Evolutionary conservation across 1,140 invertebrate species (phyloP).

Genomic region (Oncopodura yosiiana): DNA sequence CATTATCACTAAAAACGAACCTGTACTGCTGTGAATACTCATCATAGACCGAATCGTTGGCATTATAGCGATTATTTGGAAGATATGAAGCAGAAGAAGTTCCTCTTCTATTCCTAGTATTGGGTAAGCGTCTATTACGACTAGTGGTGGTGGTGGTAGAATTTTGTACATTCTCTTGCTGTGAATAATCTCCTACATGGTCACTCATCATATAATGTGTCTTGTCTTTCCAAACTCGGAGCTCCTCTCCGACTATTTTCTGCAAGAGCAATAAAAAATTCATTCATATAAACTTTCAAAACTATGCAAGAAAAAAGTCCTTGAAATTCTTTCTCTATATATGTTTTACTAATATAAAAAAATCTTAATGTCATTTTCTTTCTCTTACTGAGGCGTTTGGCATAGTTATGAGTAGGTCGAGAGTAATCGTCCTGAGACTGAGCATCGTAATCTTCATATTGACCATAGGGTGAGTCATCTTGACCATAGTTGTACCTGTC

Average conservation of each 20-base stretch:
- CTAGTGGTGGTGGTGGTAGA: background rate
- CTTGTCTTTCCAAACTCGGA: constrained; percentile 68
- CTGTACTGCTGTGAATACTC: constrained; percentile 24
- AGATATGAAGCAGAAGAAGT: constrained; percentile 23
- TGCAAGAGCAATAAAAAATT: constrained; percentile 33
- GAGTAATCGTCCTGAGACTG: constrained; percentile 33
- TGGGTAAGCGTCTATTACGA: background rate
- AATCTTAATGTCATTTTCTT: no score
- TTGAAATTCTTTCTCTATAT: no score
- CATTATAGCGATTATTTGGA: constrained; percentile 16
- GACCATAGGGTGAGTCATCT: constrained; percentile 13
- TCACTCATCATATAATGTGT: constrained; percentile 62
- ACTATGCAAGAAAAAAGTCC: background rate
- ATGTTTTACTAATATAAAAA: no score
- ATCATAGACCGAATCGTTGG: constrained; percentile 31
- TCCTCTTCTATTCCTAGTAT: constrained; percentile 5
- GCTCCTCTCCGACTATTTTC: constrained; percentile 46
- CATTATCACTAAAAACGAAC: no score
- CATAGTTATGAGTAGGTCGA: constrained; percentile 23
- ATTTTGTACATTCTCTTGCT: background rate
- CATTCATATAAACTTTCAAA: background rate
- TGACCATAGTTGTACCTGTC: constrained; percentile 19
- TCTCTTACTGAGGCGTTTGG: constrained; percentile 29
- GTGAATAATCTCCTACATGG: constrained; percentile 27
- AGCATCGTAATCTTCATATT: constrained; percentile 33